phyloP scores from a whole-genome alignment of 2,888 invertebrate species.

The Drosophila helvetica region DNA sequence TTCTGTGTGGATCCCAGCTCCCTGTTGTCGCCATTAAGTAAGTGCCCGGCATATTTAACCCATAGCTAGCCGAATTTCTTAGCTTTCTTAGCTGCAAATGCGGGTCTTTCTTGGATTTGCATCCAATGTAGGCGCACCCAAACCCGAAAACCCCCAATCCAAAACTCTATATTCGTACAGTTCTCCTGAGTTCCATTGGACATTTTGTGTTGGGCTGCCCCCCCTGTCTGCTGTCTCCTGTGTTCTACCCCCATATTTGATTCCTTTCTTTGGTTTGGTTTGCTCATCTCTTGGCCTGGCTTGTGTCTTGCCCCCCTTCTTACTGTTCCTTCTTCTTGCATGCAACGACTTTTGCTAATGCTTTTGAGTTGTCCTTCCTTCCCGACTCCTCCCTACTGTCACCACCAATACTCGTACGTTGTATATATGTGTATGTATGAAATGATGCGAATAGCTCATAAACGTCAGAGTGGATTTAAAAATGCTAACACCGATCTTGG shows the following conservation, averaged over 20 bases:
- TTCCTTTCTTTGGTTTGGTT: conserved; percentile 19
- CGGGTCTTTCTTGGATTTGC: conserved; percentile 44
- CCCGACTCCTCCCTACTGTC: conserved; percentile 53
- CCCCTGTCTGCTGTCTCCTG: conserved; percentile 9
- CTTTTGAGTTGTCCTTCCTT: conserved; percentile 72
- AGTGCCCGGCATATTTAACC: conserved; percentile 84
- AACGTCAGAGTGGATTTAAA: conserved; percentile 84
- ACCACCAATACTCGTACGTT: conserved; percentile 64
- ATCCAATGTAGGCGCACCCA: conserved; percentile 39
- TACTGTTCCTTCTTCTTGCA: conserved; percentile 54
- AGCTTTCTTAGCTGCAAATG: conserved; percentile 29
- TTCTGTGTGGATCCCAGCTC: conserved; percentile 97
- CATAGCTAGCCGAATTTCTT: neutral
- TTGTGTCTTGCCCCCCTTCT: conserved; percentile 26
- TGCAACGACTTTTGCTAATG: conserved; percentile 75
- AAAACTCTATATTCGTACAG: conserved; percentile 22
- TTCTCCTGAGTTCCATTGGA: conserved; percentile 44
- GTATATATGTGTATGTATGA: conserved; percentile 64
- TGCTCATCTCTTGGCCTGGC: conserved; percentile 27
- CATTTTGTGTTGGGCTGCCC: conserved; percentile 33
- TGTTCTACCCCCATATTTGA: neutral
- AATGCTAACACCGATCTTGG: conserved; percentile 87
- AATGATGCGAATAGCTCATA: conserved; percentile 83
- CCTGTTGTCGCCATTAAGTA: conserved; percentile 93
- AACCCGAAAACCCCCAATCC: conserved; percentile 1